Conservation (phyloP, 1,140 invertebrate genomes). For the Ceratitis capitata region DNA sequence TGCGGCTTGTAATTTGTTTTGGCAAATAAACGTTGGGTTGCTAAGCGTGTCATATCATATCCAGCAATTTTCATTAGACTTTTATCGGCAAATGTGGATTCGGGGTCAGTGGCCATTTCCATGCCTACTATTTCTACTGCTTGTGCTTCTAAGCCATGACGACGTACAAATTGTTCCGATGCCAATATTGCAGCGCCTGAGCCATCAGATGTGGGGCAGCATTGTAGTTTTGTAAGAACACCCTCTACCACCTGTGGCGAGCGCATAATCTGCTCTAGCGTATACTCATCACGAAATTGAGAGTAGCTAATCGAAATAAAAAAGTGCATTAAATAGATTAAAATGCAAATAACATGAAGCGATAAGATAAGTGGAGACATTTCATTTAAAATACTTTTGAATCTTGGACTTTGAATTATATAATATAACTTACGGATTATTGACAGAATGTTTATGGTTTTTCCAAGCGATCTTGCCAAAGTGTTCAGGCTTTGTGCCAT, state of each 20-base stretch:
- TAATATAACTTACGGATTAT: constrained; percentile 84
- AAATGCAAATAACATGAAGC: neutral
- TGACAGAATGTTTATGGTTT: constrained; percentile 95
- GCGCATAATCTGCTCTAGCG: constrained; percentile 86
- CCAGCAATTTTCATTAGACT: constrained; percentile 93
- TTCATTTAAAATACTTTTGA: neutral
- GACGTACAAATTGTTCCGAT: constrained; percentile 89
- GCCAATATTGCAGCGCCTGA: constrained; percentile 90
- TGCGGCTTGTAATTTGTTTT: constrained; percentile 79
- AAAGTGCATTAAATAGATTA: neutral
- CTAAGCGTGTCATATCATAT: constrained; percentile 93
- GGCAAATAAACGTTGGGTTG: constrained; percentile 82
- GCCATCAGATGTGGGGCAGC: constrained; percentile 97
- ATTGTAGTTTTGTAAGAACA: constrained; percentile 93
- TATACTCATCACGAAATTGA: constrained; percentile 91
- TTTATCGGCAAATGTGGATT: constrained; percentile 77
- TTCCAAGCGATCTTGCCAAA: constrained; percentile 98
- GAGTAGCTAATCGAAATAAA: constrained; percentile 72
- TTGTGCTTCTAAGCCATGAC: constrained; percentile 81
- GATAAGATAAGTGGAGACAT: neutral
- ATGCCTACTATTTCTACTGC: constrained; percentile 96
- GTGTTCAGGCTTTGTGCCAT: constrained; percentile 91
- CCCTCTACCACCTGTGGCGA: constrained; percentile 88
- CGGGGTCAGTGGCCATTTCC: constrained; percentile 94
- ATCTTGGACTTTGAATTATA: neutral